phyloP scores from a whole-genome alignment of 2,113 vertebrate species.

The Rhagologus leucostigma region DNA sequence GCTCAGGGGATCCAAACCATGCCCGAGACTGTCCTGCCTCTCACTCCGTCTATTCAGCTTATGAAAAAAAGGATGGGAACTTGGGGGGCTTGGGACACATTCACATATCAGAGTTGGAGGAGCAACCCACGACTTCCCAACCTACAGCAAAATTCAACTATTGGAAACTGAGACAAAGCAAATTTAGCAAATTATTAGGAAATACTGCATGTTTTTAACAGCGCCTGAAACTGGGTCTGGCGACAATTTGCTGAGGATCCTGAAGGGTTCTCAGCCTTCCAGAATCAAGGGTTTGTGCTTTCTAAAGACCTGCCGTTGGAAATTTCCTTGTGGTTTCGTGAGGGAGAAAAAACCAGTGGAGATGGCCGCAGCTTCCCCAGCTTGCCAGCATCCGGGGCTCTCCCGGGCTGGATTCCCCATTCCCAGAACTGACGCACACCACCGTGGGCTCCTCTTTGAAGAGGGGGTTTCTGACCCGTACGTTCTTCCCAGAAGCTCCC shows the following conservation, averaged over 20 bases:
- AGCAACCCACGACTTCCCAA: background rate
- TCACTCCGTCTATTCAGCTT: background rate
- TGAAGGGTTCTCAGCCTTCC: background rate
- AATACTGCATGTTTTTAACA: background rate
- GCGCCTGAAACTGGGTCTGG: background rate
- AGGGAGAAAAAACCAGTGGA: background rate
- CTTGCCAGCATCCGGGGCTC: background rate
- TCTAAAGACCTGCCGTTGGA: background rate
- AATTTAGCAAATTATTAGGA: background rate
- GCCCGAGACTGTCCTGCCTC: fast-evolving
- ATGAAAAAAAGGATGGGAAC: background rate
- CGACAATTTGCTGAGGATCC: background rate
- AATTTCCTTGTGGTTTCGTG: background rate
- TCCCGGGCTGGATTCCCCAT: background rate
- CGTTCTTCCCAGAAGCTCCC: slow-evolving; percentile 17
- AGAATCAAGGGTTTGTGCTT: background rate
- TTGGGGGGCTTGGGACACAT: background rate
- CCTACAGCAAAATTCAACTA: background rate
- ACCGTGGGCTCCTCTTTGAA: slow-evolving; percentile 4
- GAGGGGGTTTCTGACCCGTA: background rate
- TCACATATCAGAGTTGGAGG: background rate
- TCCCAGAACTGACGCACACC: background rate
- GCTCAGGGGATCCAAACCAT: background rate
- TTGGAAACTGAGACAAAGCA: background rate
- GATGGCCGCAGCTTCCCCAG: background rate